Conservation (phyloP, 1,140 invertebrate species). For the Drosophila sp. region DNA sequence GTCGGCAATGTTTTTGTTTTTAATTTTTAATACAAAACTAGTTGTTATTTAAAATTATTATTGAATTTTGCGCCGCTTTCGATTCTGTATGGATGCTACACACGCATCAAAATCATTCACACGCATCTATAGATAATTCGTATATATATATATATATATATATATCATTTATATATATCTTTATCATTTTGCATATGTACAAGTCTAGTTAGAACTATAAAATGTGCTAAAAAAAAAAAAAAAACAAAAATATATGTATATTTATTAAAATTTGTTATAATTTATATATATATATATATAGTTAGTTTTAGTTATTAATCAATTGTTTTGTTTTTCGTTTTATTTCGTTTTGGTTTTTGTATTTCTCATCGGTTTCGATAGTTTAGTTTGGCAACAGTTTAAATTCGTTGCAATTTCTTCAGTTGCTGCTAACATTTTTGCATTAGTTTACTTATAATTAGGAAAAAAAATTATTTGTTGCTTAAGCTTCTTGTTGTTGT, state of each 20-base stretch:
- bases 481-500: slow-evolving; percentile 27
- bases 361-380: slow-evolving; percentile 50
- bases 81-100: slow-evolving; percentile 25
- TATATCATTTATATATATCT: slow-evolving; percentile 42
- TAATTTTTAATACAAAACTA: slow-evolving; percentile 72
- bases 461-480: slow-evolving; percentile 68
- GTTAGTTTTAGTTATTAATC: slow-evolving; percentile 60
- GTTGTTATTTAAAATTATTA: slow-evolving; percentile 73
- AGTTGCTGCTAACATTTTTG: slow-evolving; percentile 74
- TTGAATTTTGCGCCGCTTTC: slow-evolving; percentile 64
- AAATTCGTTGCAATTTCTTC: slow-evolving; percentile 82
- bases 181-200: slow-evolving; percentile 67
- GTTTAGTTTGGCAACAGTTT: slow-evolving; percentile 82
- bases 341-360: slow-evolving; percentile 25
- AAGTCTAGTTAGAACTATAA: slow-evolving; percentile 74
- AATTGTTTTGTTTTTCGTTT: slow-evolving; percentile 45
- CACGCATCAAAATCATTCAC: slow-evolving; percentile 55
- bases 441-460: slow-evolving; percentile 79
- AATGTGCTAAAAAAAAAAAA: slow-evolving; percentile 75
- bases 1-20: slow-evolving; percentile 60
- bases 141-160: slow-evolving; percentile 26
- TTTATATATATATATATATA: slow-evolving; percentile 48
- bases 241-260: slow-evolving; percentile 55
- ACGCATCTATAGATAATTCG: slow-evolving; percentile 39
- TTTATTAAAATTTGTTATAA: slow-evolving; percentile 73